Evolutionary conservation across 1,140 invertebrate genomes (phyloP), one percentile per base, ranked within the genome.

Genomic region (Plectus sambesii): DNA sequence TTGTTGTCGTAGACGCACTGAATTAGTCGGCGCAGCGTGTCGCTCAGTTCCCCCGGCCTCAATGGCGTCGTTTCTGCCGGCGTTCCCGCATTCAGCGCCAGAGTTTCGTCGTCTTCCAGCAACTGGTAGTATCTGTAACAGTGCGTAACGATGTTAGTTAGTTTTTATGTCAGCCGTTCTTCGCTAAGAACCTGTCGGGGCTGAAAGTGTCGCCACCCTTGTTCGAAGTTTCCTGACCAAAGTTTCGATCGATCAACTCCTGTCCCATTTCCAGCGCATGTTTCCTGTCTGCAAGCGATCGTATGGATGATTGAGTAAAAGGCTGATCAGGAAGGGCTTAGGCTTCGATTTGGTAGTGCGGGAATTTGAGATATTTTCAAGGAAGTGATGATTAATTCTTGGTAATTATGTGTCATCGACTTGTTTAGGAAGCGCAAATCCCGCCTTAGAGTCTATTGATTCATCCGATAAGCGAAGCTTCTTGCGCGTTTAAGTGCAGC

Each of bases 241-340:
- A 69, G 49, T 70, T 63, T n/a, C 58, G 47, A 40, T 70, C 66
- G 38, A 73, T 64, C 29, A 73, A 47, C 23, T 57, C 56, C 47
- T 72, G 71, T 8, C 71, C 70, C 56, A 69, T 62, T 41, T 69
- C 61, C 19, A 71, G 36, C 6, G 70, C 71, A 35, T 57, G 45
- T 26, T 54, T 48, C 20, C 63, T 41, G 12, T 63, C 70, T 70
- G 47, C 22, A 54, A 65, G 29, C 24, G 49, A 27, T 49, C n/a
- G 33, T n/a, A n/a, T n/a, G n/a, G n/a, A n/a, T n/a, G n/a, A n/a
- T n/a, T n/a, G n/a, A n/a, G n/a, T n/a, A n/a, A n/a, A n/a, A n/a
- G n/a, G n/a, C n/a, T n/a, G n/a, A n/a, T n/a, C n/a, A n/a, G n/a
- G n/a, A n/a, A n/a, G n/a, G n/a, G n/a, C n/a, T n/a, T n/a, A n/a